These are phyloP conservation scores for Plusia festucae DNA, from an alignment of 2,888 invertebrate genomes.

Conservation along the genomic window DNA sequence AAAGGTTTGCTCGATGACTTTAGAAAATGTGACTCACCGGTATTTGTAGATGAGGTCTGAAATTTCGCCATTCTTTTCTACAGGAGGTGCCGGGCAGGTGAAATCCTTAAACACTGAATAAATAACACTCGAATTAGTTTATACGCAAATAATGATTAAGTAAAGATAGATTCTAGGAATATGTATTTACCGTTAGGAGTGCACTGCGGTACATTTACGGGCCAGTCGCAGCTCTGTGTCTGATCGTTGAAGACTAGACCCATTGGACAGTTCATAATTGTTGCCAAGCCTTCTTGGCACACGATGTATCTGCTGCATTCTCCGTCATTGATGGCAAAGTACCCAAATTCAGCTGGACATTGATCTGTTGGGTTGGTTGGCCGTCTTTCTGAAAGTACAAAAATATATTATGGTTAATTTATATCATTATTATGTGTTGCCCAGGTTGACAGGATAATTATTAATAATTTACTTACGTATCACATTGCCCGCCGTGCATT, in stretches of 20 bases:
- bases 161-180: neutral
- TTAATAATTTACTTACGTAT: too few species aligned
- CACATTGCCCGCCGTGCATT: constrained; percentile 90
- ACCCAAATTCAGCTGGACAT: constrained; percentile 69
- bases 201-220: constrained; percentile 74
- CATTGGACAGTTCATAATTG: constrained; percentile 72
- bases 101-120: constrained; percentile 69
- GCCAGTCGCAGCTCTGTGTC: constrained; percentile 74
- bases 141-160: too few species aligned
- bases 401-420: too few species aligned
- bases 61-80: constrained; percentile 56
- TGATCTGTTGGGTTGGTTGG: constrained; percentile 41
- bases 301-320: constrained; percentile 75
- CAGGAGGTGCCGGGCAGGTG: constrained; percentile 65
- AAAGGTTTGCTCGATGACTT: neutral
- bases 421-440: too few species aligned
- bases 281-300: constrained; percentile 73
- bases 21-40: constrained; percentile 57
- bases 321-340: constrained; percentile 63
- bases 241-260: constrained; percentile 74
- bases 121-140: constrained; percentile 2
- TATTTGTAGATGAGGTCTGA: constrained; percentile 64
- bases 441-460: too few species aligned
- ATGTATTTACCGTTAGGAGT: constrained; percentile 67
- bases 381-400: too few species aligned